Conservation (phyloP, 2,797 vertebrate species). For the Myotis pilosus region DNA sequence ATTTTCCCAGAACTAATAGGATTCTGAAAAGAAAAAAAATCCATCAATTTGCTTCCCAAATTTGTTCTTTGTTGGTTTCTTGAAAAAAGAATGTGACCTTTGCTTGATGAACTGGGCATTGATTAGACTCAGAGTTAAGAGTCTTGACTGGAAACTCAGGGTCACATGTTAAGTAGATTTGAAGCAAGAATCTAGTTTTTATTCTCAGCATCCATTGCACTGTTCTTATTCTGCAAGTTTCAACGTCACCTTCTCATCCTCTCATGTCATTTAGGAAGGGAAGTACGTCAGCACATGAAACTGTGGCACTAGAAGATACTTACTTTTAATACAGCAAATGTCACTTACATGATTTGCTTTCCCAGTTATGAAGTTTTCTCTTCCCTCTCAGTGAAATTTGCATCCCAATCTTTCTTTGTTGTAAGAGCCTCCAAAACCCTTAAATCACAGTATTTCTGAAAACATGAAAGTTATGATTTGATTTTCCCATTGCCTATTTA, state of each 20-base stretch:
- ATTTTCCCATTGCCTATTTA: slow-evolving; percentile 72
- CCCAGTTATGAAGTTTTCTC: slow-evolving; percentile 66
- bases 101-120: slow-evolving; percentile 58
- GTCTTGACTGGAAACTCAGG: background rate
- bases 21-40: slow-evolving; percentile 69
- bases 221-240: background rate
- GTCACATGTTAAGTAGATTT: background rate
- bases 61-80: slow-evolving; percentile 50
- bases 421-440: slow-evolving; percentile 57
- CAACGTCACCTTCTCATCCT: background rate
- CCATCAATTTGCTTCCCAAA: slow-evolving; percentile 46
- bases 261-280: slow-evolving; percentile 2
- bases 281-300: slow-evolving; percentile 34
- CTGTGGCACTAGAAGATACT: slow-evolving; percentile 24
- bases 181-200: background rate
- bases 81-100: slow-evolving; percentile 49
- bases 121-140: slow-evolving; percentile 14
- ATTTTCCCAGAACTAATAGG: slow-evolving; percentile 48
- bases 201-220: background rate
- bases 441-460: slow-evolving; percentile 69
- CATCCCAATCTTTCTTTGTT: slow-evolving; percentile 61
- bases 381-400: slow-evolving; percentile 70
- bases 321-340: slow-evolving; percentile 21
- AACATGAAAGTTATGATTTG: slow-evolving; percentile 61
- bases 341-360: slow-evolving; percentile 69